Base-by-base conservation (phyloP, 2,797 vertebrate genomes). In the Poecilia velifera region DNA sequence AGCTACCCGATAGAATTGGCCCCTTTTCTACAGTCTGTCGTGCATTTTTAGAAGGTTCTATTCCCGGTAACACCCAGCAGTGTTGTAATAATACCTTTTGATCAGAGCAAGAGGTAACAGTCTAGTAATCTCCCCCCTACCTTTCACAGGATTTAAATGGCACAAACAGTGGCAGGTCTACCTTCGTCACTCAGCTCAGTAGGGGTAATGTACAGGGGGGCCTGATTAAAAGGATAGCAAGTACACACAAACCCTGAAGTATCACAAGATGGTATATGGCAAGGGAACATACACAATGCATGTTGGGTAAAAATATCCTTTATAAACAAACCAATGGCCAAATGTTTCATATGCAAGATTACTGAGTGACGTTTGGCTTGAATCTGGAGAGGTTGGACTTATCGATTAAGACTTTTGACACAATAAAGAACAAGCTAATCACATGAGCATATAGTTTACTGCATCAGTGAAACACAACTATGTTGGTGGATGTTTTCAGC, bases 51-150 rank as follows among this genome's bases (percentile, higher is more conserved):
- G 84, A 86, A 46, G n/a, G 28, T 57, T 82, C 87, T 90, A 94
- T 93, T 92, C 76, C 76, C 59, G 82, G 93, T 83, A 86, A 83
- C 91, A 89, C 90, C 87, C 87, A 92, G 88, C 74, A 1, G 85
- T 66, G 89, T 47, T 3, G 78, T 80, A 89, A 90, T 92, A 90
- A 93, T 89, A 91, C 89, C 88, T 90, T 53, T 88, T 94, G 93
- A 95, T 93, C 94, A 92, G 84, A 88, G 85, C 90, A 92, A 87
- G 89, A 91, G 90, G 89, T 94, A 91, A 93, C 91, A 93, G 87
- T 89, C 80, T 81, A 78, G 80, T 91, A 93, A 95, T 95, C 91
- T 90, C 85, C 76, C 83, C 83, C 82, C 84, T 45, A 84, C 82
- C 87, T 86, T 80, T 77, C 43, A n/a, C n/a, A 77, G 83, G 86